Evolutionary conservation across 2,888 invertebrate species (phyloP).

Genomic region (Cerastis rubricosa): DNA sequence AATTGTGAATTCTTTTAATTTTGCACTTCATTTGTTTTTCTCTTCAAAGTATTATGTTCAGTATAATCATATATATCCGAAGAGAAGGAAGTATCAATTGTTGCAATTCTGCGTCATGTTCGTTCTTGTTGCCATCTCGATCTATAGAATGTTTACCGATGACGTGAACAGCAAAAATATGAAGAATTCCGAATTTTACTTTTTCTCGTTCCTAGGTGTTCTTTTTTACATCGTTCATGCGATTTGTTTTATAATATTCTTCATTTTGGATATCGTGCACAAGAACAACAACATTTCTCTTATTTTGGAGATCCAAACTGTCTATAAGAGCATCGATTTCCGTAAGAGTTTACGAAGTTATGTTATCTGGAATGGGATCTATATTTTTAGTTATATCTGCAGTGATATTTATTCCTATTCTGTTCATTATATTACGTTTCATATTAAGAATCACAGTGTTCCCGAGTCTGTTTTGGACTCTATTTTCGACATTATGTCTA

Average conservation of each 20-base stretch:
- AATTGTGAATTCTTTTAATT: conserved; percentile 19
- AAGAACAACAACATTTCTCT: conserved; percentile 1
- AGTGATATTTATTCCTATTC: too few species aligned
- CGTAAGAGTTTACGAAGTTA: neutral
- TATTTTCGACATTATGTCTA: neutral
- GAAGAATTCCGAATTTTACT: neutral
- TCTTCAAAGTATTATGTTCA: conserved; percentile 25
- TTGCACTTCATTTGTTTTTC: conserved; percentile 8
- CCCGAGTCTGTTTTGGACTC: too few species aligned
- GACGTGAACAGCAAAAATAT: too few species aligned
- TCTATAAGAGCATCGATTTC: neutral
- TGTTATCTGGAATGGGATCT: conserved; percentile 27
- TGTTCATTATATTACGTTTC: too few species aligned
- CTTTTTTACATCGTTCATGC: neutral
- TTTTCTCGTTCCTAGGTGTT: neutral
- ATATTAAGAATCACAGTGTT: too few species aligned
- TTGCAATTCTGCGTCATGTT: too few species aligned
- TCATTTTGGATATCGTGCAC: neutral
- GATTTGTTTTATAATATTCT: neutral
- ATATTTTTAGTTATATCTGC: neutral
- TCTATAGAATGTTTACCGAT: too few species aligned
- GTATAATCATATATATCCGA: conserved; percentile 17
- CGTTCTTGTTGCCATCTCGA: too few species aligned
- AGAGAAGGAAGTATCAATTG: too few species aligned
- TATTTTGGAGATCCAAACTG: conserved; percentile 18